A percentile compares a stretch with the other conserved stretches of the same genome.
These are phyloP conservation scores for Anorthoa munda DNA, from an alignment of 2,888 invertebrate genomes.

Conservation along the genomic window DNA sequence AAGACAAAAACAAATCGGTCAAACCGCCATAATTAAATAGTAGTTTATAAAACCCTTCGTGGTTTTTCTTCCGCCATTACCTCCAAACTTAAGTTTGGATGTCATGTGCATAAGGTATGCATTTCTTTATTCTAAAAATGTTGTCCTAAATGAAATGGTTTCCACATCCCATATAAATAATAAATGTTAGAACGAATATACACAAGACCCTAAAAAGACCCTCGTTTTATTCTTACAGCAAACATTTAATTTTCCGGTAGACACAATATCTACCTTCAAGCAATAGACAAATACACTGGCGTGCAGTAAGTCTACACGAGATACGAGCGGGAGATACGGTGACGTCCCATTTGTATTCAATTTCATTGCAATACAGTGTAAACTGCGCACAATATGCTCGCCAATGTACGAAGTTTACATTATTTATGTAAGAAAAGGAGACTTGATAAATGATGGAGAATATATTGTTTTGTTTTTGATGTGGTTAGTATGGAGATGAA, in stretches of 20 bases:
- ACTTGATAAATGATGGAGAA: constrained; percentile 8
- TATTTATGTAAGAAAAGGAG: constrained; percentile 55
- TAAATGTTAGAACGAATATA: neutral
- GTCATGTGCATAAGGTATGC: too few species aligned
- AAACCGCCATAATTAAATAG: too few species aligned
- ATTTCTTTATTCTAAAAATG: too few species aligned
- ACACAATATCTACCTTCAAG: constrained; percentile 28
- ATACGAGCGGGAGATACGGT: constrained; percentile 43
- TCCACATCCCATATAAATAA: neutral
- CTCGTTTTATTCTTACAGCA: neutral
- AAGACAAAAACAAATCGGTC: too few species aligned
- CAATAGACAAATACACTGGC: constrained; percentile 48
- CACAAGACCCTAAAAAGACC: neutral
- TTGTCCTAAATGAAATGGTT: too few species aligned
- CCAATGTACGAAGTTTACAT: constrained; percentile 41
- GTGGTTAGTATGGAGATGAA: neutral
- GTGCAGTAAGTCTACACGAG: constrained; percentile 35
- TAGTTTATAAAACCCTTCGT: too few species aligned
- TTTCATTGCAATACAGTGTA: constrained; percentile 59
- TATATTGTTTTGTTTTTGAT: neutral
- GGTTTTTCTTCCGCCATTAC: too few species aligned
- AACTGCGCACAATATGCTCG: constrained; percentile 51
- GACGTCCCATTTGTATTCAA: constrained; percentile 67
- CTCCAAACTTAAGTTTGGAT: too few species aligned
- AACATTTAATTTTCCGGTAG: constrained; percentile 47